A percentile compares a stretch with the other conserved stretches of the same genome.
phyloP scores from a whole-genome alignment of 2,888 invertebrate species.

The Drosophila villosipedis region DNA sequence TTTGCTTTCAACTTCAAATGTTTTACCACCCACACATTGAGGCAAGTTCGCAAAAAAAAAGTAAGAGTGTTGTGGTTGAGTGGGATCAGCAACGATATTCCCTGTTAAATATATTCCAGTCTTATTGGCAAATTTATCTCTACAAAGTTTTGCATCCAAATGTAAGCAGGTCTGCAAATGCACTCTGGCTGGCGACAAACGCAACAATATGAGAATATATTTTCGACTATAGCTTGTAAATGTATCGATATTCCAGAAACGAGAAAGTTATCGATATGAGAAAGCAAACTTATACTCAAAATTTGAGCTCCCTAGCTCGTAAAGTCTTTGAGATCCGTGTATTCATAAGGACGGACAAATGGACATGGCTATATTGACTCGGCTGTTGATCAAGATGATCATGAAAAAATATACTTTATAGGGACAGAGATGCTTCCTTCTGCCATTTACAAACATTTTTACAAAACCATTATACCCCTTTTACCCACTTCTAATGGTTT shows the following conservation, averaged over 20 bases:
- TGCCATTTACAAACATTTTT: not conserved
- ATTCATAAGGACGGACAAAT: not conserved
- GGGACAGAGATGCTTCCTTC: not conserved
- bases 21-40: conserved; percentile 32
- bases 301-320: not conserved
- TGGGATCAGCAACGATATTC: too few species aligned
- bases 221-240: not conserved
- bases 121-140: too few species aligned
- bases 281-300: not conserved
- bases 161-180: too few species aligned
- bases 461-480: not conserved
- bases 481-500: not conserved
- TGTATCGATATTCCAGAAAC: not conserved
- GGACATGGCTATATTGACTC: too few species aligned
- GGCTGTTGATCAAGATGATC: not conserved
- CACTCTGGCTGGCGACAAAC: too few species aligned
- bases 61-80: not conserved
- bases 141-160: too few species aligned
- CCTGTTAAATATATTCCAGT: too few species aligned
- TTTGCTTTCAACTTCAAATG: conserved; percentile 64
- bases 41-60: conserved; percentile 7
- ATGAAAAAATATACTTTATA: not conserved
- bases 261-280: not conserved
- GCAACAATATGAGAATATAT: too few species aligned
- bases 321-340: not conserved